These are phyloP conservation scores for Oscheius myriophilus DNA, from an alignment of 2,888 invertebrate genomes.

Conservation along the genomic window DNA sequence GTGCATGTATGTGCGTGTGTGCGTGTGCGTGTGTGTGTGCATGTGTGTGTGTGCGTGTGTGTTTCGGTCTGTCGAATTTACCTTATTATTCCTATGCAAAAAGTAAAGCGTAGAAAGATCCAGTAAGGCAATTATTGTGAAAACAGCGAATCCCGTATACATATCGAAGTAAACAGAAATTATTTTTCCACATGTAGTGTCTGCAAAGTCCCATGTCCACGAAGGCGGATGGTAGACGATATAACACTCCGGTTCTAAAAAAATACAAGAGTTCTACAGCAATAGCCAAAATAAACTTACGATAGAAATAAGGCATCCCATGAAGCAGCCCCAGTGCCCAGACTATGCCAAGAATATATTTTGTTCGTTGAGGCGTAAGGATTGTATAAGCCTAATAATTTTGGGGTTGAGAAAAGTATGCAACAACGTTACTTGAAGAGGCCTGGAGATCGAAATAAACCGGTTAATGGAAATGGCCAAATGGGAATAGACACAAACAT, in stretches of 20 bases:
- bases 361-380: background rate
- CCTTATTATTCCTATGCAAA: constrained; percentile 36
- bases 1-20: background rate
- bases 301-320: constrained; percentile 41
- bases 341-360: constrained; percentile 1
- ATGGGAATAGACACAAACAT: constrained; percentile 54
- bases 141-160: constrained; percentile 44
- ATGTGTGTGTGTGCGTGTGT: background rate
- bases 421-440: constrained; percentile 32
- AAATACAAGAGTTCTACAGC: background rate
- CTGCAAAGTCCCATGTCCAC: constrained; percentile 46
- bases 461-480: constrained; percentile 50
- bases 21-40: background rate
- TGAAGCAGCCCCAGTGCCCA: constrained; percentile 34
- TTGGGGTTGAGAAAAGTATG: background rate
- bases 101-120: constrained; percentile 41
- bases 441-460: constrained; percentile 44
- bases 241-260: constrained; percentile 42
- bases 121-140: constrained; percentile 38
- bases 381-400: background rate
- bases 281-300: background rate
- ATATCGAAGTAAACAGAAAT: constrained; percentile 49
- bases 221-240: constrained; percentile 34
- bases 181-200: constrained; percentile 38
- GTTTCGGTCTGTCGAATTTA: too few relatives aligned